Evolutionary conservation across 2,888 invertebrate species (phyloP), one percentile per base, ranked within the genome.

Genomic region (Papilio demoleus): DNA sequence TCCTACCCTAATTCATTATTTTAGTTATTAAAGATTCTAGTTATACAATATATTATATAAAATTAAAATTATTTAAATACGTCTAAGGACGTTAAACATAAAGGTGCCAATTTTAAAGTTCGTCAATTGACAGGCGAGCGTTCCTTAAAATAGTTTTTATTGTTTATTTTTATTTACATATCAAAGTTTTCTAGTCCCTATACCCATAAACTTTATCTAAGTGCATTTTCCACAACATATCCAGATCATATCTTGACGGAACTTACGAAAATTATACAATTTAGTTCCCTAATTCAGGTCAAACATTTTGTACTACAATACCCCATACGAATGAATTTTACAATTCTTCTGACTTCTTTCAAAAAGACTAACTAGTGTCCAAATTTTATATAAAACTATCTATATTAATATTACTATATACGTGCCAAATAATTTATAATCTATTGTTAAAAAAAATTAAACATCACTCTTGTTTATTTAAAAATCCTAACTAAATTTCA

Each of bases 211-310:
- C 22, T 42, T 27, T 58, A 38, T 50, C 50, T 34, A 40, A 60
- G 60, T 65, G 42, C n/a, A 47, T 60, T 65, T 65, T 50, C 38
- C 42, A 31, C 38, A 50, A 64, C 69, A 70, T 65, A 65, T 70
- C 69, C 60, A 63, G 76, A 78, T 79, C 87, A 88, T 88, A 88
- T 87, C 87, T 77, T 75, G 75, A 77, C 77, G 72, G 79, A 76
- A 79, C 6, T 53, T 27, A 9, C 22, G 4, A n/a, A 50, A n/a
- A n/a, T 1, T 50, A 27, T 50, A 31, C 6, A 27, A 8, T 24
- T 27, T 0, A 6, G 14, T 53, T n/a, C n/a, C 27, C 14, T 1
- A 5, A 14, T 53, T 11, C 2, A 24, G 6, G 27, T 56, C 31
- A 31, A 27, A 56, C 9, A 31, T 31, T 50, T 31, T 56, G 17